Evolutionary conservation across 1,140 invertebrate species (phyloP), one percentile per base, ranked within the genome.

Genomic region (Drosophila micromelanica): DNA sequence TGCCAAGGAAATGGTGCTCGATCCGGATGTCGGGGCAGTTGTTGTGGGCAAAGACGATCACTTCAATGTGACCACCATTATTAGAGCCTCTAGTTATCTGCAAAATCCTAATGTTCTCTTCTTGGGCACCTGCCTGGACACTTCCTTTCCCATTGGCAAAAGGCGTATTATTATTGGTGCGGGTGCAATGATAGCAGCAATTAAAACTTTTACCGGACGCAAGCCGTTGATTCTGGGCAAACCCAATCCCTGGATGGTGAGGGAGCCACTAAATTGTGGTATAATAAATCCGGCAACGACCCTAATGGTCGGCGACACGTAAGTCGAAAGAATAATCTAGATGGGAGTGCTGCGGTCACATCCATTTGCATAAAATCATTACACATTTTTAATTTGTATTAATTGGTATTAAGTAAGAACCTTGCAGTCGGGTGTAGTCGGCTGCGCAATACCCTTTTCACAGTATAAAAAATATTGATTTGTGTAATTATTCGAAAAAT

Each of bases 261-360:
- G 38, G 0, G 37, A 17, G 11, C 45, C 69, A 5, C 3, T 43
- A 0, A 15, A 27, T 3, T 23, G 32, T 7, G 73, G 52, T 0
- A 1, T 49, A 0, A 68, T 89, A 0, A 63, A 90, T 49, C 85
- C 85, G 9, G 61, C 72, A 6, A 90, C 51, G 9, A 89, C 84
- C 13, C 62, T 89, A 0, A 78, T 89, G 76, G 67, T 89, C 30
- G 84, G 84, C 8, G 84, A 89, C 38, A 90, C 80, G 84, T 89
- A 20, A 61, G 84, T 73, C n/a, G 3, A 9, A 27, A 6, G 5
- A 4, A 1, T 27, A 5, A 0, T 27, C 23, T 2, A 27, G 23
- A 2, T 27, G 23, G 23, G 23, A 27, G 23, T 27, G 23, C 2
- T 0, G 3, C 23, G 2, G 23, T 27, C 23, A 27, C 23, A 27